Evolutionary conservation across 1,140 invertebrate species (phyloP).

Genomic region (Drosophila kepulauana): DNA sequence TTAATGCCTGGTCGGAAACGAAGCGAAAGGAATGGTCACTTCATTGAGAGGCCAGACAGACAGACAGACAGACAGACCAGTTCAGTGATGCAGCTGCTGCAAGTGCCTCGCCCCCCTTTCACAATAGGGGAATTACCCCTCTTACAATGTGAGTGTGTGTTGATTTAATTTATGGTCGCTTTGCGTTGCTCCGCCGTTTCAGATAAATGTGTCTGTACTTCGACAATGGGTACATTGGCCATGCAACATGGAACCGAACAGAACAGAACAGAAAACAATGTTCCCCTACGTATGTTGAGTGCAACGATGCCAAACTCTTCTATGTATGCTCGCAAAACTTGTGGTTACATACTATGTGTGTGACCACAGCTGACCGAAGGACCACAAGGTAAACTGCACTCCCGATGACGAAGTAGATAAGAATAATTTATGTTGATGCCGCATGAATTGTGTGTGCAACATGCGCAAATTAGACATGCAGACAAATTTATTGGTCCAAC

Average conservation of each 20-base stretch:
- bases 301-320: conserved; percentile 21
- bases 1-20: background rate
- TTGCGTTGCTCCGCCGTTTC: conserved; percentile 61
- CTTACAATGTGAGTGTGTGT: conserved; percentile 34
- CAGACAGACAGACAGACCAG: background rate
- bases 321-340: conserved; percentile 46
- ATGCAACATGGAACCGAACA: no score
- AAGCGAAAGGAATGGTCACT: conserved; percentile 16
- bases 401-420: conserved; percentile 78
- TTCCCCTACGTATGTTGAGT: background rate
- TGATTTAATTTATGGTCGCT: conserved; percentile 76
- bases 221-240: conserved; percentile 68
- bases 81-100: conserved; percentile 55
- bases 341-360: conserved; percentile 62
- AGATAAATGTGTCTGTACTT: conserved; percentile 79
- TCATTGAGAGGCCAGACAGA: conserved; percentile 37
- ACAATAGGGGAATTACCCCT: no score
- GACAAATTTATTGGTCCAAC: conserved; percentile 79
- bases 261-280: conserved; percentile 12
- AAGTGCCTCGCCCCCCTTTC: conserved; percentile 32
- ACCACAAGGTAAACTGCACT: conserved; percentile 77
- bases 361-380: conserved; percentile 67
- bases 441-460: conserved; percentile 64
- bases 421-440: conserved; percentile 79
- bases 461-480: conserved; percentile 80